phyloP scores from a whole-genome alignment of 1,140 invertebrate species.

The Arctopsyche grandis region DNA sequence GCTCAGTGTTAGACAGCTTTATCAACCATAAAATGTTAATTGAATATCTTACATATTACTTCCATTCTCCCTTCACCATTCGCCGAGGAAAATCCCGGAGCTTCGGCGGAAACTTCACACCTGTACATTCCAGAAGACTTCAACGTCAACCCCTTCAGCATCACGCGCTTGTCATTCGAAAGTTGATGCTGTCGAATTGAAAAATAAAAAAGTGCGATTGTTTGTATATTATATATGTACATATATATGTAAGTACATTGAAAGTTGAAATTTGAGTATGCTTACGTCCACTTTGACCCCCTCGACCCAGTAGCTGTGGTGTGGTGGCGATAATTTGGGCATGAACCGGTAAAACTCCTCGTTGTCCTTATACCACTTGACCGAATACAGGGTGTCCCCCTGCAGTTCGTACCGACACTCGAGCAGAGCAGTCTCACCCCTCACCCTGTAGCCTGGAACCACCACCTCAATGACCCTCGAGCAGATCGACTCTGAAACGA shows the following conservation, averaged over 20 bases:
- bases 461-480: conserved; percentile 73
- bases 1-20: no score
- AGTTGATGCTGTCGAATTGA: conserved; percentile 59
- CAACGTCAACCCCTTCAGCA: conserved; percentile 71
- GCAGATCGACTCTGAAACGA: conserved; percentile 63
- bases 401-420: conserved; percentile 81
- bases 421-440: conserved; percentile 75
- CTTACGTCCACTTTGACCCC: conserved; percentile 82
- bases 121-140: conserved; percentile 76
- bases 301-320: conserved; percentile 73
- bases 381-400: conserved; percentile 78
- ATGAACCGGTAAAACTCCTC: conserved; percentile 87
- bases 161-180: conserved; percentile 71
- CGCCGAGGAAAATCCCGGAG: conserved; percentile 75
- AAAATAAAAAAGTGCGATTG: not conserved
- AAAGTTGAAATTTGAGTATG: not conserved
- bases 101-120: conserved; percentile 83
- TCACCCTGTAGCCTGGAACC: conserved; percentile 77
- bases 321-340: conserved; percentile 71
- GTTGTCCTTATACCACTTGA: conserved; percentile 90
- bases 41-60: conserved; percentile 73
- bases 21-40: no score
- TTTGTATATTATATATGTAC: not conserved
- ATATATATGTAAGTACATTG: not conserved
- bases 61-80: conserved; percentile 76